These are phyloP conservation scores for Rhinogobius similis DNA, from an alignment of 2,113 vertebrate genomes.

Conservation along the genomic window DNA sequence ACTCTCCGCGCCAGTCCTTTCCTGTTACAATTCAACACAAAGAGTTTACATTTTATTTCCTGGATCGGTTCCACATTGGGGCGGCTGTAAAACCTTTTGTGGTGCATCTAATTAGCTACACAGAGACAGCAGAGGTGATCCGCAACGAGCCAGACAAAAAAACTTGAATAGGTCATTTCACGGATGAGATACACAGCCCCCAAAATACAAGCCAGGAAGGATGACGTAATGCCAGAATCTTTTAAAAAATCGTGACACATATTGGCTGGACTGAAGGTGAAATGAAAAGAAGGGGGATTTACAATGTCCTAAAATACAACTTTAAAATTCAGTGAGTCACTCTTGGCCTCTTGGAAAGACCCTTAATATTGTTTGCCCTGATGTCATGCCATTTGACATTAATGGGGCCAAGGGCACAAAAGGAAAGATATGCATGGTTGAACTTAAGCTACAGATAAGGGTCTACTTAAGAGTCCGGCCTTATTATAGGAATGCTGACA, in stretches of 20 bases:
- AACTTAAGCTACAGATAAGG: conserved; percentile 28
- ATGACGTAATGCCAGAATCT: conserved; percentile 69
- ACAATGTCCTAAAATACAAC: conserved; percentile 27
- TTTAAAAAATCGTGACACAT: conserved; percentile 60
- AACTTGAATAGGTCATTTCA: conserved; percentile 72
- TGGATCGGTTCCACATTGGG: conserved; percentile 42
- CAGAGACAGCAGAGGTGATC: conserved; percentile 49
- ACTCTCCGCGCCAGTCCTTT: conserved; percentile 39
- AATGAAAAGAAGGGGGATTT: conserved; percentile 45
- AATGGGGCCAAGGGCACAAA: conserved; percentile 33
- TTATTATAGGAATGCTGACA: conserved; percentile 13
- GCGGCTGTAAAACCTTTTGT: conserved; percentile 40
- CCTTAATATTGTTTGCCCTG: conserved; percentile 46
- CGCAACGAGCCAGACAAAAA: conserved; percentile 49
- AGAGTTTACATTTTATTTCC: conserved; percentile 66
- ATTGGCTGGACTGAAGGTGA: conserved; percentile 33
- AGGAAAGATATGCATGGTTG: not conserved
- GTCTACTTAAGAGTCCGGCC: not conserved
- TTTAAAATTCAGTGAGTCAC: conserved; percentile 64
- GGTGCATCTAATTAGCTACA: conserved; percentile 67
- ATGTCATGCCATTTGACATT: conserved; percentile 56
- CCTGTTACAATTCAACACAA: conserved; percentile 64
- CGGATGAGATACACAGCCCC: conserved; percentile 40
- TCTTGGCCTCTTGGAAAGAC: conserved; percentile 24
- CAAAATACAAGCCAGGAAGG: conserved; percentile 32